phyloP scores from a whole-genome alignment of 1,140 invertebrate genomes.

The Drosophila leontia region DNA sequence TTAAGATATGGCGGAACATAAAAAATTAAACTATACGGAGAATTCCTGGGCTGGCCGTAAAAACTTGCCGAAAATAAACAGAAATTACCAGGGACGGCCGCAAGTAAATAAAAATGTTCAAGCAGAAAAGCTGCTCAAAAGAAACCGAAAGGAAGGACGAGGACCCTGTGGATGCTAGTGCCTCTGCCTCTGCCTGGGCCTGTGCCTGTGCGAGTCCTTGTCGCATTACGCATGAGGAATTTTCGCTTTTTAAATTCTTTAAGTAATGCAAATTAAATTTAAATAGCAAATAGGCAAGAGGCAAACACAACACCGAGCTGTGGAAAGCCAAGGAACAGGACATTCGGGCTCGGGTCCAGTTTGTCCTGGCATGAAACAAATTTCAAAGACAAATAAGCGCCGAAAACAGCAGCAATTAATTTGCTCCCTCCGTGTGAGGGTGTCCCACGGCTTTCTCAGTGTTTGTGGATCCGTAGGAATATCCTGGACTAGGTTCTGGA shows the following conservation, averaged over 20 bases:
- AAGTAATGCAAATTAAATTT: conserved; percentile 84
- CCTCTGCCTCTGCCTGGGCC: background rate
- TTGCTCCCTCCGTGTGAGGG: conserved; percentile 66
- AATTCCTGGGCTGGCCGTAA: conserved; percentile 50
- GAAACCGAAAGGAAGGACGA: conserved; percentile 38
- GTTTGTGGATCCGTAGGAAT: conserved; percentile 21
- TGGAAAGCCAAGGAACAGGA: conserved; percentile 45
- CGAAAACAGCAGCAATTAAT: conserved; percentile 83
- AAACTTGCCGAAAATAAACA: conserved; percentile 80
- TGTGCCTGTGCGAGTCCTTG: conserved; percentile 16
- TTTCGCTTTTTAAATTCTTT: conserved; percentile 82
- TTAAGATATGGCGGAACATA: conserved; percentile 47
- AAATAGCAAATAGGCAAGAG: conserved; percentile 80
- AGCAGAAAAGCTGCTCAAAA: conserved; percentile 79
- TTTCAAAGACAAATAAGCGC: conserved; percentile 84
- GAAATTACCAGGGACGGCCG: conserved; percentile 67
- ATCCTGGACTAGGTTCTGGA: conserved; percentile 34
- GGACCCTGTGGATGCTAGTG: conserved; percentile 5
- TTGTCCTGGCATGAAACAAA: conserved; percentile 68
- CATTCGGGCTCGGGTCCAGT: conserved; percentile 45
- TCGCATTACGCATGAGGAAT: conserved; percentile 75
- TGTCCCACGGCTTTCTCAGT: conserved; percentile 10
- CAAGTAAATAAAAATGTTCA: conserved; percentile 83
- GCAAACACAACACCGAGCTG: conserved; percentile 56
- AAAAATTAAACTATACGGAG: conserved; percentile 62